These are phyloP conservation scores for Amphipoea oculea DNA, from an alignment of 2,888 invertebrate species.

Conservation along the genomic window DNA sequence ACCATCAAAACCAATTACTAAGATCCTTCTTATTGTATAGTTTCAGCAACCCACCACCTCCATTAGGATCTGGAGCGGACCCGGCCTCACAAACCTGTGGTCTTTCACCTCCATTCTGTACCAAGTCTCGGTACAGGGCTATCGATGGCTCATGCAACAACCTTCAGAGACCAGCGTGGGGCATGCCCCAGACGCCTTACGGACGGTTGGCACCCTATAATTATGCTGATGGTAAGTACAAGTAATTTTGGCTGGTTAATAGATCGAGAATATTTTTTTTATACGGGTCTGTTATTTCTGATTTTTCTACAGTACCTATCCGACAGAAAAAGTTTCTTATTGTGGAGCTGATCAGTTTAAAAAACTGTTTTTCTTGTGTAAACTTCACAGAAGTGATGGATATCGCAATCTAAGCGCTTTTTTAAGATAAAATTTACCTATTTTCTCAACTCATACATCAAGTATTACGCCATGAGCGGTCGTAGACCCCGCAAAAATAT, in stretches of 20 bases:
- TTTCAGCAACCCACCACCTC: slow-evolving; percentile 86
- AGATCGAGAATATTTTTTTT: not conserved
- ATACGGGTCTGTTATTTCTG: not conserved
- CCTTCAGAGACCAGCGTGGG: slow-evolving; percentile 94
- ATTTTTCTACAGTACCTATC: not conserved
- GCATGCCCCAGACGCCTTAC: slow-evolving; percentile 94
- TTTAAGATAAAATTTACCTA: not conserved
- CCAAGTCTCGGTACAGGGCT: slow-evolving; percentile 92
- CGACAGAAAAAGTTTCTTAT: not conserved
- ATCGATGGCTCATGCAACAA: slow-evolving; percentile 99
- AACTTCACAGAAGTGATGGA: not conserved
- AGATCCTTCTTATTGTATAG: slow-evolving; percentile 65
- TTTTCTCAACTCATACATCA: not conserved
- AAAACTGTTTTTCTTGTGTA: not conserved
- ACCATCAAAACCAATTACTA: not conserved
- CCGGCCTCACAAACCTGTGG: slow-evolving; percentile 88
- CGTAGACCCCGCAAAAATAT: not conserved
- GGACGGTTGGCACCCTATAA: slow-evolving; percentile 91
- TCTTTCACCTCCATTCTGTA: slow-evolving; percentile 85
- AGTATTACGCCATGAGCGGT: not conserved
- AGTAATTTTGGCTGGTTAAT: not conserved
- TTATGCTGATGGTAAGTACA: slow-evolving; percentile 92
- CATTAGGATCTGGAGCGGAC: slow-evolving; percentile 81
- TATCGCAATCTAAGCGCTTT: not conserved
- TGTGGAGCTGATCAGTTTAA: not conserved